phyloP scores from a whole-genome alignment of 2,797 vertebrate species.

The Cynopterus sphinx region DNA sequence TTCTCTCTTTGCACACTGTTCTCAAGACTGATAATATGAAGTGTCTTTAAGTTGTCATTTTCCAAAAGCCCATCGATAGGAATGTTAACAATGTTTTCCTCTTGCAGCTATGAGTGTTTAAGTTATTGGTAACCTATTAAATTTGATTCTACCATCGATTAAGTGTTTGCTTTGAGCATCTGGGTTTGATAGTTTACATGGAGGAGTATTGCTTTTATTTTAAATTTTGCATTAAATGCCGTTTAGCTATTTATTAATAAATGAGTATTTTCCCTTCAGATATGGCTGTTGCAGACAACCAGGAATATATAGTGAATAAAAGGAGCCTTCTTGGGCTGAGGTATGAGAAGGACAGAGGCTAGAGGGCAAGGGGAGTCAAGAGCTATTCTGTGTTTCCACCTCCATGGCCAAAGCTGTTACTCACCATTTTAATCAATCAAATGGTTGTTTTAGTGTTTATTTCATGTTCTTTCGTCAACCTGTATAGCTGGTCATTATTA shows the following conservation, averaged over 20 bases:
- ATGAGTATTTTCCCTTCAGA: neutral
- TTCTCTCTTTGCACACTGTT: neutral
- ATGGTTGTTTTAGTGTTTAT: neutral
- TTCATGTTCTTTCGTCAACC: neutral
- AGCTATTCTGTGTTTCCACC: neutral
- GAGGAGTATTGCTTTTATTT: neutral
- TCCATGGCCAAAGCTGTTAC: neutral
- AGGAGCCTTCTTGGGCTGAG: neutral
- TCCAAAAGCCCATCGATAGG: neutral
- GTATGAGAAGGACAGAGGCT: neutral
- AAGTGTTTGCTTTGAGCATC: conserved; percentile 19
- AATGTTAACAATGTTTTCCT: neutral
- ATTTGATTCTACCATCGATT: neutral
- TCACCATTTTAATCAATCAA: neutral
- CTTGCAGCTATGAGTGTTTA: neutral
- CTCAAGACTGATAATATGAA: neutral
- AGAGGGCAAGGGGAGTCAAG: neutral
- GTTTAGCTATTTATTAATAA: neutral
- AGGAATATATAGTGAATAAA: neutral
- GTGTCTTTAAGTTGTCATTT: neutral
- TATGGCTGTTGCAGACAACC: neutral
- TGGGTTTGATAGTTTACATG: neutral
- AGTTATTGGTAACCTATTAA: neutral
- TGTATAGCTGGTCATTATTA: neutral
- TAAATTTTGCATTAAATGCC: neutral